Base-by-base conservation (phyloP, 92 coral and sea anemone species). In the Virgularia gustaviana region DNA sequence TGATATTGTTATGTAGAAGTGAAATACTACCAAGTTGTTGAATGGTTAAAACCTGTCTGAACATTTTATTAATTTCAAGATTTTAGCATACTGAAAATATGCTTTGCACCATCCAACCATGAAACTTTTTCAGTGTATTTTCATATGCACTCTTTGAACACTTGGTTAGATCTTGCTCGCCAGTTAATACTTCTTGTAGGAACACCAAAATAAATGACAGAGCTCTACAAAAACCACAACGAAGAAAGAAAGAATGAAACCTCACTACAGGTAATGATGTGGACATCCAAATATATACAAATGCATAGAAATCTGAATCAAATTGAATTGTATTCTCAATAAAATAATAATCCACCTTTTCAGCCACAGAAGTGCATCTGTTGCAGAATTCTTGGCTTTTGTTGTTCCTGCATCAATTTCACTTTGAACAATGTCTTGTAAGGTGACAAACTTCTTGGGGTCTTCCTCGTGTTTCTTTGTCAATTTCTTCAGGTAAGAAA, bases 281-380 rank as follows among this genome's bases (percentile, higher is more conserved):
- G n/a, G n/a, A n/a, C n/a, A n/a, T n/a, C n/a, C n/a, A n/a, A n/a
- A n/a, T n/a, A n/a, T n/a, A n/a, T n/a, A n/a, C n/a, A n/a, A n/a
- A n/a, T n/a, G 16, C 16, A 16, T 41, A 41, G 9, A 41, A 8
- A 41, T 41, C 9, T 41, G 9, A n/a, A 22, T n/a, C 20, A 2
- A 12, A 15, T 22, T 3, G 4, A 16, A 16, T 18, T 28, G 0
- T 56, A 29, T 24, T 12, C 15, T 29, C 34, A 24, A 13, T 24
- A 56, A 16, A 3, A 12, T 25, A 4, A 27, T 2, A 18, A 11
- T 30, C 10, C 37, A 92, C 98, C 98, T 92, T 78, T 89, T 92
- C n/a, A 92, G 79, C 98, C 98, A 92, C 19, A 92, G 66, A 27
- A 92, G 80, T 11, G 98, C 98, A 83, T 92, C 98, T 13, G 98